Evolutionary conservation across 2,888 invertebrate species (phyloP).

Genomic region (Drosophila sordidapex): DNA sequence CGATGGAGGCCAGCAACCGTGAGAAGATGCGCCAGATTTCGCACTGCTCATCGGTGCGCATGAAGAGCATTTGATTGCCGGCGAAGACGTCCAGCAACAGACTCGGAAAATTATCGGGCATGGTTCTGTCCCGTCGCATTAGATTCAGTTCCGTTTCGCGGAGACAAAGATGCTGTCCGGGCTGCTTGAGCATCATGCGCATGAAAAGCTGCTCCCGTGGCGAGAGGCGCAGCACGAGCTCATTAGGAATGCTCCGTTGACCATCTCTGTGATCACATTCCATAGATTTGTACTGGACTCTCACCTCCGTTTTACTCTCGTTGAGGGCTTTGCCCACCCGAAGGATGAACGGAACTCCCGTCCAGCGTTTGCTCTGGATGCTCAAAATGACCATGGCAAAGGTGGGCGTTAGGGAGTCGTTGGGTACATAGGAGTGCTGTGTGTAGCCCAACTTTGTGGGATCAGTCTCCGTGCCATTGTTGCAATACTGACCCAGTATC

Average conservation of each 20-base stretch:
- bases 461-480: slow-evolving; percentile 54
- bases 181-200: slow-evolving; percentile 61
- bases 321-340: slow-evolving; percentile 64
- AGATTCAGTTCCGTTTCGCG: slow-evolving; percentile 49
- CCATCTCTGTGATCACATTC: slow-evolving; percentile 37
- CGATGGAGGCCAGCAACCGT: slow-evolving; percentile 46
- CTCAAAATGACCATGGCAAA: slow-evolving; percentile 57
- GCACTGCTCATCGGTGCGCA: slow-evolving; percentile 71
- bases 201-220: slow-evolving; percentile 66
- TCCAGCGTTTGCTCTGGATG: slow-evolving; percentile 64
- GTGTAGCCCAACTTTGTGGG: slow-evolving; percentile 60
- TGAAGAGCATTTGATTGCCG: slow-evolving; percentile 68
- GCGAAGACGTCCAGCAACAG: slow-evolving; percentile 57
- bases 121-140: slow-evolving; percentile 22
- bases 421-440: slow-evolving; percentile 67
- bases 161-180: slow-evolving; percentile 48
- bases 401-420: slow-evolving; percentile 64
- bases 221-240: slow-evolving; percentile 51
- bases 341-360: slow-evolving; percentile 63
- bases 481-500: slow-evolving; percentile 60
- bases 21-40: slow-evolving; percentile 75
- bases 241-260: slow-evolving; percentile 42
- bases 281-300: slow-evolving; percentile 61
- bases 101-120: slow-evolving; percentile 15
- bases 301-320: slow-evolving; percentile 59